phyloP scores from a whole-genome alignment of 2,797 vertebrate genomes.

The Hippocampus kuda region DNA sequence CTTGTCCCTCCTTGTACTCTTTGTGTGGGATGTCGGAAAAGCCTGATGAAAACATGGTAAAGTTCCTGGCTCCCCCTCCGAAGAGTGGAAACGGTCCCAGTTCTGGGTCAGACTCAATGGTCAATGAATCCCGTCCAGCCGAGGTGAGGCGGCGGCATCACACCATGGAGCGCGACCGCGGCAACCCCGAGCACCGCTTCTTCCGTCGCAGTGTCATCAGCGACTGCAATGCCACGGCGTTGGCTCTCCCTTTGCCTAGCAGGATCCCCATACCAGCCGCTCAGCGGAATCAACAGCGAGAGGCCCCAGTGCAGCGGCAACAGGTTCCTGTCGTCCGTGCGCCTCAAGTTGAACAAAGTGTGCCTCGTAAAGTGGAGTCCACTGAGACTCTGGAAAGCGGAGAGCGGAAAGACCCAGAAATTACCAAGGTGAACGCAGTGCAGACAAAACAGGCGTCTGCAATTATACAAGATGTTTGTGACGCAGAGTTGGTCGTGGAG shows the following conservation, averaged over 20 bases:
- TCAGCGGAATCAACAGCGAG: conserved; percentile 46
- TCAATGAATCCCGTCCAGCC: conserved; percentile 71
- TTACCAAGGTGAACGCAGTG: conserved; percentile 49
- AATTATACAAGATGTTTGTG: conserved; percentile 36
- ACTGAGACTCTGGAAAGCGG: conserved; percentile 20
- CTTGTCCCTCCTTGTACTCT: conserved; percentile 32
- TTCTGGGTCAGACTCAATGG: conserved; percentile 85
- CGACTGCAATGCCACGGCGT: conserved; percentile 89
- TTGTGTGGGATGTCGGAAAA: conserved; percentile 72
- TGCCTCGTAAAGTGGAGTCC: conserved; percentile 35
- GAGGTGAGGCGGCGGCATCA: conserved; percentile 87
- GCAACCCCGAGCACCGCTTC: conserved; percentile 88
- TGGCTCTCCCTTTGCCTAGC: conserved; percentile 80
- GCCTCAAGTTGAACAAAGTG: conserved; percentile 25
- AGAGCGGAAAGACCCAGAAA: conserved; percentile 30
- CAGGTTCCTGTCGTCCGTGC: conserved; percentile 37
- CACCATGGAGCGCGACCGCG: conserved; percentile 92
- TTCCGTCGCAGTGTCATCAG: conserved; percentile 94
- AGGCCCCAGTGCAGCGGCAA: conserved; percentile 39
- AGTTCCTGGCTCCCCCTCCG: conserved; percentile 74
- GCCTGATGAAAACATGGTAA: conserved; percentile 69
- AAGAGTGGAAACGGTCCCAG: conserved; percentile 76
- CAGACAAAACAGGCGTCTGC: conserved; percentile 45
- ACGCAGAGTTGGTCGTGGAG: conserved; percentile 36
- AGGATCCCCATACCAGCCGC: conserved; percentile 64